Percentiles rank a stretch among this genome's conserved stretches.
phyloP scores from a whole-genome alignment of 2,113 vertebrate species.

The Peromyscus leucopus region DNA sequence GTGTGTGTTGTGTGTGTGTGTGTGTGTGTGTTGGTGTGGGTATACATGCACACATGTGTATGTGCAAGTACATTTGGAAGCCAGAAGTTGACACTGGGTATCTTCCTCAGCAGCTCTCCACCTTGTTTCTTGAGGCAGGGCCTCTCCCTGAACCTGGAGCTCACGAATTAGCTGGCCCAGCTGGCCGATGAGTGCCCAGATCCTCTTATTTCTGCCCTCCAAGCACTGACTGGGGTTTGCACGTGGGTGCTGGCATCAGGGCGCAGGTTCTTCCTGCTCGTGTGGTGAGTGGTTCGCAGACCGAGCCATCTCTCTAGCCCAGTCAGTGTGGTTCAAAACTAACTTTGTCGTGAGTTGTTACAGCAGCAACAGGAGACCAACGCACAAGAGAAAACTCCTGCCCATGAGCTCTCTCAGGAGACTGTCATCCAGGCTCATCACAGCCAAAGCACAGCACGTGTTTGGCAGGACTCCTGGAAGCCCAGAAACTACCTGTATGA shows the following conservation, averaged over 20 bases:
- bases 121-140: not conserved
- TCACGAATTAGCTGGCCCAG: not conserved
- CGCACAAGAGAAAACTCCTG: not conserved
- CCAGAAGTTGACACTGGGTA: not conserved
- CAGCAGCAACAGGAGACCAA: not conserved
- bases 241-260: not conserved
- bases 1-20: not conserved
- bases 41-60: not conserved
- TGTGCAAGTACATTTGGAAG: no score
- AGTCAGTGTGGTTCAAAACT: not conserved
- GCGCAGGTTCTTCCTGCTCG: not conserved
- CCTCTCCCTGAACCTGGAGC: not conserved
- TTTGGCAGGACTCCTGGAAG: not conserved
- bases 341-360: conserved; percentile 7
- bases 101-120: not conserved
- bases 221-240: not conserved
- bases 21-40: not conserved
- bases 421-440: not conserved
- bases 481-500: not conserved
- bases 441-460: not conserved
- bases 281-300: no score
- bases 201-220: not conserved
- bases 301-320: not conserved
- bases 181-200: not conserved
- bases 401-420: not conserved